A percentile compares a stretch with the other conserved stretches of the same genome.
phyloP scores from a whole-genome alignment of 2,888 invertebrate species.

The Craniophora ligustri region DNA sequence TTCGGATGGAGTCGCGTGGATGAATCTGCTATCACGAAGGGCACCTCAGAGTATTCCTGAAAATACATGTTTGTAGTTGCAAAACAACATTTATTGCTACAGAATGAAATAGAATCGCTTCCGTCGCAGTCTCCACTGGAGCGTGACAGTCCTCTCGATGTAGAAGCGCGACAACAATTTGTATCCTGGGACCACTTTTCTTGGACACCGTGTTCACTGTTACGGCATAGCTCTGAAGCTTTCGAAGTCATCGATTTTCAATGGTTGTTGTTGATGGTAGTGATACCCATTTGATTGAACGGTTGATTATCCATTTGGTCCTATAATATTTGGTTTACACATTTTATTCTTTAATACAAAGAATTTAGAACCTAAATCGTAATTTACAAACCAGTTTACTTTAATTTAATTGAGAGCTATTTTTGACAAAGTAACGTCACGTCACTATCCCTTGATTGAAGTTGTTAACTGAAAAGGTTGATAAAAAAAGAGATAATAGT shows the following conservation, averaged over 20 bases:
- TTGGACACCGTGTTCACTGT: slow-evolving; percentile 37
- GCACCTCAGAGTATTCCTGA: slow-evolving; percentile 59
- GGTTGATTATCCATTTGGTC: slow-evolving; percentile 46
- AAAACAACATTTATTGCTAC: slow-evolving; percentile 64
- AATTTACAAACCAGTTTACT: not conserved
- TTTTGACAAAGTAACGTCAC: slow-evolving; percentile 34
- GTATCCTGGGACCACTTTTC: slow-evolving; percentile 61
- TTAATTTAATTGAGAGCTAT: not conserved
- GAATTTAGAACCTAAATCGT: slow-evolving; percentile 13
- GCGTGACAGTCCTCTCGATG: slow-evolving; percentile 70
- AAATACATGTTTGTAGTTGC: slow-evolving; percentile 55
- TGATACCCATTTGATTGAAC: too few species aligned
- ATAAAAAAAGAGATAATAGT: too few species aligned
- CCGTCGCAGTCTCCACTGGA: slow-evolving; percentile 69
- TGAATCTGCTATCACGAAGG: slow-evolving; percentile 72
- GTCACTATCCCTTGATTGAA: too few species aligned
- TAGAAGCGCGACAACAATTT: slow-evolving; percentile 67
- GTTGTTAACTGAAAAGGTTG: too few species aligned
- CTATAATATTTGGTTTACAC: slow-evolving; percentile 28
- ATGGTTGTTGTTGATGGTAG: slow-evolving; percentile 7
- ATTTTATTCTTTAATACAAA: slow-evolving; percentile 14
- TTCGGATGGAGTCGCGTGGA: slow-evolving; percentile 63
- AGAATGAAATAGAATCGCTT: slow-evolving; percentile 58
- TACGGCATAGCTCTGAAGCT: slow-evolving; percentile 35
- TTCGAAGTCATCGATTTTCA: slow-evolving; percentile 45